Evolutionary conservation across 2,113 vertebrate genomes (phyloP).

Genomic region (Fukomys damarensis): DNA sequence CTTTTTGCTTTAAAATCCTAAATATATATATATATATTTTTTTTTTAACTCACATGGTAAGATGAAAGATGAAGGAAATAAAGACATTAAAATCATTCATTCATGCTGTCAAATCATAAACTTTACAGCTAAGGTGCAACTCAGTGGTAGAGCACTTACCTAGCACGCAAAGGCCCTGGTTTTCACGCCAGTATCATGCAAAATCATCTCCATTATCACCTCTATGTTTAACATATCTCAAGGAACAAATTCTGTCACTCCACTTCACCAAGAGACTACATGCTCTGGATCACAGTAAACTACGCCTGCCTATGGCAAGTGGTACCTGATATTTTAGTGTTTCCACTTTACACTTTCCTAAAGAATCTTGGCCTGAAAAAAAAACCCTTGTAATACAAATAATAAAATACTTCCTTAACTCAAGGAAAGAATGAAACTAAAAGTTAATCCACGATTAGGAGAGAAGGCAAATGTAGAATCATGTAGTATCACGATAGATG

Average conservation of each 20-base stretch:
- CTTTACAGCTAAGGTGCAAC: not conserved
- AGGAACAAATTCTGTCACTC: not conserved
- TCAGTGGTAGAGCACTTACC: not conserved
- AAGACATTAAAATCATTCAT: conserved; percentile 20
- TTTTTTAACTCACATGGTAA: conserved; percentile 51
- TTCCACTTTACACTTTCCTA: not conserved
- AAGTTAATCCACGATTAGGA: not conserved
- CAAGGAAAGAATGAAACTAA: not conserved
- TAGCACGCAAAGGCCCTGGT: not conserved
- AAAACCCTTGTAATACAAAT: not conserved
- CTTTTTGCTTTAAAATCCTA: conserved; percentile 59
- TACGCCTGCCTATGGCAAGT: not conserved
- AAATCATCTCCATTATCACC: not conserved
- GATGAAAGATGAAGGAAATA: conserved; percentile 27
- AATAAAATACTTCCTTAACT: not conserved
- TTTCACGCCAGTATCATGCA: not conserved
- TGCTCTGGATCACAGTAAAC: not conserved
- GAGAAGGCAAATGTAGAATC: not conserved
- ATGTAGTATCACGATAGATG: not conserved
- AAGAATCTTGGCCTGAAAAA: not conserved
- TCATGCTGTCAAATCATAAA: not conserved
- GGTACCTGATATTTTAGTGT: not conserved
- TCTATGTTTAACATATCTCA: not conserved
- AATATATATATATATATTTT: no score
- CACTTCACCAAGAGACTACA: not conserved